These are phyloP conservation scores for Chamaetylas fuelleborni DNA, from an alignment of 2,113 vertebrate genomes.

Conservation along the genomic window DNA sequence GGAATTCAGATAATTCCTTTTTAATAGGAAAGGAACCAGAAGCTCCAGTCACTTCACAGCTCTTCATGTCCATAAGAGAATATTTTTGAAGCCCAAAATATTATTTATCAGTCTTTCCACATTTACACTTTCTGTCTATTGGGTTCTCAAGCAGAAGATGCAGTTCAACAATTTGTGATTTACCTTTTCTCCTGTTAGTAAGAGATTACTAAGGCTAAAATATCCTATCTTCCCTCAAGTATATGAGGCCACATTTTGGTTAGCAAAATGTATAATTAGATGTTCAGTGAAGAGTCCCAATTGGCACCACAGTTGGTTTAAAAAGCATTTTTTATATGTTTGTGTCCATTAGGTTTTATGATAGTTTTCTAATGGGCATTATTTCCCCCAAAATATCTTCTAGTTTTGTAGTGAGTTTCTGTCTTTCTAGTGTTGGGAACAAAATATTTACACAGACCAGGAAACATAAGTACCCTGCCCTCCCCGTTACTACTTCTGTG, in stretches of 20 bases:
- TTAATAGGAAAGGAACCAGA: not conserved
- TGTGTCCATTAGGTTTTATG: slow-evolving; percentile 22
- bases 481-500: not conserved
- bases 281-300: not conserved
- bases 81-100: not conserved
- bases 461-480: not conserved
- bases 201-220: not conserved
- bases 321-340: slow-evolving; percentile 15
- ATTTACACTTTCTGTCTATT: not conserved
- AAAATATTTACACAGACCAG: not conserved
- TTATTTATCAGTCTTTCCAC: not conserved
- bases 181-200: not conserved
- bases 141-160: not conserved
- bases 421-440: not conserved
- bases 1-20: not conserved
- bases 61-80: not conserved
- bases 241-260: not conserved
- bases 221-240: not conserved
- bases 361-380: slow-evolving; percentile 53
- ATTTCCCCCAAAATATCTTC: not conserved
- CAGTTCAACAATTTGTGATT: not conserved
- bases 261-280: slow-evolving; percentile 4
- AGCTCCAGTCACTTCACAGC: not conserved
- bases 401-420: slow-evolving; percentile 25
- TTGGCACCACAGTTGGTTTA: slow-evolving; percentile 5